phyloP scores from a whole-genome alignment of 2,888 invertebrate species.

The Mythimna vitellina region DNA sequence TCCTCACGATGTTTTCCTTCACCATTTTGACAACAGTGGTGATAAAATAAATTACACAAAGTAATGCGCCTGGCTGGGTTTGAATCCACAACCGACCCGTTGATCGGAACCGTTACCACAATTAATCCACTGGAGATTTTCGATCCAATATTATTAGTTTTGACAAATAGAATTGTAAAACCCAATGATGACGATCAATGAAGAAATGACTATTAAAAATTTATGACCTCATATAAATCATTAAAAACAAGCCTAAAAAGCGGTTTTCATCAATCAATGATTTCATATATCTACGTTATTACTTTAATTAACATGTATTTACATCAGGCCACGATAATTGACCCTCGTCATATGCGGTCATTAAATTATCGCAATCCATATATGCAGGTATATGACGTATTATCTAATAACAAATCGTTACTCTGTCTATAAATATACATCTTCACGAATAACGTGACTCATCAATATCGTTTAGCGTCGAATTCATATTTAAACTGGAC shows the following conservation, averaged over 20 bases:
- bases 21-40: no score
- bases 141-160: not conserved
- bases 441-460: slow-evolving; percentile 42
- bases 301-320: slow-evolving; percentile 37
- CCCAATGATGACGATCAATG: not conserved
- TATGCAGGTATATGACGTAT: slow-evolving; percentile 19
- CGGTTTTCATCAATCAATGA: slow-evolving; percentile 14
- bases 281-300: slow-evolving; percentile 13
- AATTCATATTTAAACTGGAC: slow-evolving; percentile 19
- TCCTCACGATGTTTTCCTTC: no score
- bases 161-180: not conserved
- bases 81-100: no score
- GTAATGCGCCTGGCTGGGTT: no score
- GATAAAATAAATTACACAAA: no score
- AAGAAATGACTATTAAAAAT: slow-evolving; percentile 3
- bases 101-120: no score
- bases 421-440: slow-evolving; percentile 33
- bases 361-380: slow-evolving; percentile 32
- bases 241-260: slow-evolving; percentile 12
- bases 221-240: not conserved
- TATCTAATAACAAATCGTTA: slow-evolving; percentile 50
- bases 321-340: slow-evolving; percentile 35
- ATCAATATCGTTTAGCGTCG: slow-evolving; percentile 38
- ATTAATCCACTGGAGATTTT: not conserved
- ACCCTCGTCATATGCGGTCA: slow-evolving; percentile 25